Percentiles rank a stretch among this genome's conserved stretches.
These are phyloP conservation scores for Pseudomyrmex gracilis DNA, from an alignment of 1,140 invertebrate genomes.

Conservation along the genomic window DNA sequence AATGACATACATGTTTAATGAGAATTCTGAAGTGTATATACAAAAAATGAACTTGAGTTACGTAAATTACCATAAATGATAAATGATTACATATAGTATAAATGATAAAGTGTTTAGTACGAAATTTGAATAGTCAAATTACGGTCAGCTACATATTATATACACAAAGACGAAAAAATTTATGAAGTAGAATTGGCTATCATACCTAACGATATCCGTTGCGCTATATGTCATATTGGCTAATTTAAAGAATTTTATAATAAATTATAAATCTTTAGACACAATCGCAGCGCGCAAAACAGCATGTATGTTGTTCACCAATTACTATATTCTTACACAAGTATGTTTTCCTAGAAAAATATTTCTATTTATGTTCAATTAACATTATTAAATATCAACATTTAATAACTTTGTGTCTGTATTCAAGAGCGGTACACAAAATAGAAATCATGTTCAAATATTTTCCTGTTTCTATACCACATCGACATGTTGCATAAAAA, in stretches of 20 bases:
- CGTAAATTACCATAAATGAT: conserved; percentile 32
- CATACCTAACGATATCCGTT: conserved; percentile 36
- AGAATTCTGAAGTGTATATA: conserved; percentile 73
- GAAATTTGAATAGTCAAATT: conserved; percentile 48
- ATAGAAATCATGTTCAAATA: conserved; percentile 65
- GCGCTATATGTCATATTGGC: conserved; percentile 27
- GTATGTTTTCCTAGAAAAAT: conserved; percentile 73
- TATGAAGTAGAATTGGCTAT: conserved; percentile 15
- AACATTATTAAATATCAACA: conserved; percentile 74
- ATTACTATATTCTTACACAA: conserved; percentile 43
- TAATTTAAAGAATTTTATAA: conserved; percentile 40
- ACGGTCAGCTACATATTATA: conserved; percentile 36
- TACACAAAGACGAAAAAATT: conserved; percentile 51
- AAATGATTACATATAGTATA: background rate
- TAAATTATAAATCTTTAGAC: conserved; percentile 41
- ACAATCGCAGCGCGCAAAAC: conserved; percentile 37
- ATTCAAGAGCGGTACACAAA: conserved; percentile 54
- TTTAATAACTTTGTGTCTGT: conserved; percentile 62
- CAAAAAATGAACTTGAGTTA: conserved; percentile 66
- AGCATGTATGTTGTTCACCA: conserved; percentile 44
- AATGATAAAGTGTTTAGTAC: conserved; percentile 51
- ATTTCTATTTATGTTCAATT: conserved; percentile 65
- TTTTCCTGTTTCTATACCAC: conserved; percentile 52
- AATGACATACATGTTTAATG: conserved; percentile 74
- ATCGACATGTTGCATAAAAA: conserved; percentile 37